Evolutionary conservation across 2,797 vertebrate species (phyloP), one percentile per base, ranked within the genome.

Genomic region (Siniperca obscura): DNA sequence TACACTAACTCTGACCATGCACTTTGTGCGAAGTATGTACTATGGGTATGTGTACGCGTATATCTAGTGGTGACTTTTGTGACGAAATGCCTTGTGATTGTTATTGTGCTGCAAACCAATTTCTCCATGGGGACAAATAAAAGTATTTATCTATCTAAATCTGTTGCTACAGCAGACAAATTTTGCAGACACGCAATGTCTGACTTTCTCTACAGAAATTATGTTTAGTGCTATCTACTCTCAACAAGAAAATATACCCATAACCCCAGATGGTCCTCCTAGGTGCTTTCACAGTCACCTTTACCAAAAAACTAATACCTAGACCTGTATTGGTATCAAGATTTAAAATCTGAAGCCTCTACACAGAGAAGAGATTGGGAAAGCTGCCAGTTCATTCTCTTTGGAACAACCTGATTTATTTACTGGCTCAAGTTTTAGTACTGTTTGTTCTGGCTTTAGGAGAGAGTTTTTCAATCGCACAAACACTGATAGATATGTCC

Each of bases 391-490:
- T 77, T 87, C 50, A 66, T 82, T 86, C 52, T 81, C 34, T 78
- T 76, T 81, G 48, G 57, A 86, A 70, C 57, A 88, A 61, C 36
- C 34, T 81, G 74, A 81, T 87, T 87, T 85, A 84, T 92, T 88
- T 89, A 86, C 84, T 66, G 66, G 46, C 70, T 83, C 11, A 57
- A 67, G 59, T 75, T 89, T 83, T 67, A 78, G 61, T 44, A 55
- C 70, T 27, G 50, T 88, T 88, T 84, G 82, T 88, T 84, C 82
- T 85, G 40, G 72, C 61, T 80, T 84, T 27, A 56, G 30, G 48
- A 66, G 27, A 67, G 48, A 22, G 22, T 42, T 72, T 84, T 76
- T 74, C 14, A 69, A 74, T 59, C 25, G 38, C 10, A 38, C 56
- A 62, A 74, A 70, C 62, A 52, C 13, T 27, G 22, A 44, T 7